Base-by-base conservation (phyloP, 2,888 invertebrate species). In the Cremastinae sp. region DNA sequence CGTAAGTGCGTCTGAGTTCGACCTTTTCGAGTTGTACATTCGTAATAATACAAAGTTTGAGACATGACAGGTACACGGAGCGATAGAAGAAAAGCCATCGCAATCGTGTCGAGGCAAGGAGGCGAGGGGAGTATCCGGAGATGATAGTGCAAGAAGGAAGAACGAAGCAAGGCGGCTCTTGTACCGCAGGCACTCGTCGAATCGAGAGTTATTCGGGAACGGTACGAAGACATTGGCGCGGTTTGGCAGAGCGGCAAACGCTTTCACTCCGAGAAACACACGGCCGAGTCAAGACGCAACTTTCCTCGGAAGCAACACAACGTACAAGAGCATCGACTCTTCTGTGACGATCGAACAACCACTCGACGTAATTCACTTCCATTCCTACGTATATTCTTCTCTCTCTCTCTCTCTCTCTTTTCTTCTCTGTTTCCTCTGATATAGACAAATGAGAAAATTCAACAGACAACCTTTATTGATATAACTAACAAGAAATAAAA, bases 171-270 rank as follows among this genome's bases (percentile, higher is more conserved):
- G 36, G 41, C 20, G 38, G 20, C 59, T 10, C 22, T 34, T 10
- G 18, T 22, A 43, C 16, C 12, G 28, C 51, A 58, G 14, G 14
- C 45, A 58, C 51, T 61, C 62, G 28, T 58, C 54, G 45, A 68
- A 68, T 62, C 58, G 62, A 62, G 68, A n/a, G 56, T 56, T 20
- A n/a, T 61, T 62, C 51, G 54, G 28, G 53, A 47, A 10, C 56
- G 53, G 61, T 49, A 41, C 56, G 22, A 45, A 62, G 56, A 72
- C 72, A n/a, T 68, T 53, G 14, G 66, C 34, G 56, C 14, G 62
- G 66, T 56, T 71, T 68, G 22, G 10, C 22, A 45, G 49, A 20
- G 20, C 7, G 51, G 5, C 12, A 28, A 45, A 9, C 16, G 38
- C 8, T 1, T 49, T 56, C 61, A 22, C 54, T 58, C 20, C 75